These are phyloP conservation scores for Hippocampus zosterae DNA, from an alignment of 2,113 vertebrate species.

Conservation along the genomic window DNA sequence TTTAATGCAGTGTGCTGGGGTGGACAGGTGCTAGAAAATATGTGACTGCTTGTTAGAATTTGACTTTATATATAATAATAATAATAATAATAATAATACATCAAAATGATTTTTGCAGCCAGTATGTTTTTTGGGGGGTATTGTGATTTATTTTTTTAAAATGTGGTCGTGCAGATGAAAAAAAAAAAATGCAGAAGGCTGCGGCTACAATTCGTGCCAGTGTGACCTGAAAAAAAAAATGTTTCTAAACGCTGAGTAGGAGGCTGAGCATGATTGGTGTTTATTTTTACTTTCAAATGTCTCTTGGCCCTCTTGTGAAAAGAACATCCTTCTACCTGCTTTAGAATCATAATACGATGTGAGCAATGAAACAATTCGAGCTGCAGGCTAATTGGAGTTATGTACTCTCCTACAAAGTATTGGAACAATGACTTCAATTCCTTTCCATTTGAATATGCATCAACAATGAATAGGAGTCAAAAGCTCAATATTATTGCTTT, in stretches of 20 bases:
- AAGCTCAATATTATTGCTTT: too few relatives aligned
- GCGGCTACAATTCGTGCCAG: background rate
- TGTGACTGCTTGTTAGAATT: conserved; percentile 2
- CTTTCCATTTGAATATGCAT: background rate
- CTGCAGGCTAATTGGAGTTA: conserved; percentile 40
- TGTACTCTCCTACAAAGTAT: conserved; percentile 4
- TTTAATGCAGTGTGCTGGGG: background rate
- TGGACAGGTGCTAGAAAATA: background rate
- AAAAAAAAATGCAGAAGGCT: background rate
- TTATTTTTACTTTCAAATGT: conserved; percentile 39
- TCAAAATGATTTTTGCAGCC: background rate
- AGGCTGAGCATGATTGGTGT: conserved; percentile 36
- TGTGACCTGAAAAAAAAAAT: background rate
- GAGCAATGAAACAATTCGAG: conserved; percentile 47
- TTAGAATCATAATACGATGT: conserved; percentile 39
- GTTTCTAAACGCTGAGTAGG: conserved; percentile 18
- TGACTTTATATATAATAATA: background rate
- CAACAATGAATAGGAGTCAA: too few relatives aligned
- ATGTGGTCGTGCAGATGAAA: background rate
- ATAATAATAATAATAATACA: conserved; percentile 4
- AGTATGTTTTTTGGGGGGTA: background rate
- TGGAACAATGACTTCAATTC: background rate
- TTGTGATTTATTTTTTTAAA: too few relatives aligned
- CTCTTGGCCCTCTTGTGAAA: conserved; percentile 21
- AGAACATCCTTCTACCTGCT: conserved; percentile 40